Evolutionary conservation across 1,140 invertebrate species (phyloP), one percentile per base, ranked within the genome.

Genomic region (Vollenhovia emeryi): DNA sequence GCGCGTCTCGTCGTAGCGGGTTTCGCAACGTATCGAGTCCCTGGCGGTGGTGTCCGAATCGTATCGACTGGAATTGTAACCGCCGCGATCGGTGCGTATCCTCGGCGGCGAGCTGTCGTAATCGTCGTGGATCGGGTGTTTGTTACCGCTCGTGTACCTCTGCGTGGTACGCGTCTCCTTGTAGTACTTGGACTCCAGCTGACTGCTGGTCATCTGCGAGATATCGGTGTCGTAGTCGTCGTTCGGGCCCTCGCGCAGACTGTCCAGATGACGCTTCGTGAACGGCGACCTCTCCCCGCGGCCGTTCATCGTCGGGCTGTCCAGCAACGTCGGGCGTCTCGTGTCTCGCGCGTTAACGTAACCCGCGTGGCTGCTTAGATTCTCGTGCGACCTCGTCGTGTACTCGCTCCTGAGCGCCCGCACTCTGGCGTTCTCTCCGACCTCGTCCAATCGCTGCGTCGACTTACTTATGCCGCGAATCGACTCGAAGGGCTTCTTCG

Each of bases 171-270:
- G 90, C 1, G 92, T 94, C 74, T 94, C 93, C 21, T 93, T 93
- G 79, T 93, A 93, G n/a, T 93, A 94, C 74, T 93, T 94, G 0
- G 92, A 93, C 30, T 94, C 94, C 4, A 94, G 24, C 27, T 94
- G 93, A 48, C 93, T 94, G 75, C 91, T 95, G 0, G 94, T 94
- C 66, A 93, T 69, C 48, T 95, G 94, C 0, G 94, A 95, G 50
- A 95, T 95, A 30, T 95, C 94, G 0, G 94, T 95, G 69, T 95
- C 93, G 57, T 94, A 95, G 30, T 94, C 94, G 59, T 95, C 94
- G 57, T 93, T 93, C 0, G 93, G 92, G 0, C 91, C 91, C 50
- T 94, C 93, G 18, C 92, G 88, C 3, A 94, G 64, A 48, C 93
- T 91, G 9, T 93, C 93, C 18, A 94, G 48, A 15, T 91, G 91